phyloP scores from a whole-genome alignment of 2,797 vertebrate genomes.

The Channa striata region DNA sequence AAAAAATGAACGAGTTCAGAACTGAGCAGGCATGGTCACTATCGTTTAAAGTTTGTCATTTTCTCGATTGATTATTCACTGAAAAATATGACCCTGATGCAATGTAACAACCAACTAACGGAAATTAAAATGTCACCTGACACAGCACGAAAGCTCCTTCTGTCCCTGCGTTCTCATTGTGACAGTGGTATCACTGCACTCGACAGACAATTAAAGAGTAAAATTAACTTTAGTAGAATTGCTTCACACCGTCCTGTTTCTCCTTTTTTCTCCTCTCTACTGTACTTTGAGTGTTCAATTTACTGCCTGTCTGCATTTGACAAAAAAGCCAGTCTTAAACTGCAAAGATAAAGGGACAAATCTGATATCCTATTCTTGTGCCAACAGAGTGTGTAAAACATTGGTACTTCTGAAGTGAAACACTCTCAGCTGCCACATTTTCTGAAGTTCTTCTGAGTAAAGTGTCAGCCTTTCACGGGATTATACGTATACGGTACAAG shows the following conservation, averaged over 20 bases:
- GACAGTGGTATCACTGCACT: conserved; percentile 5
- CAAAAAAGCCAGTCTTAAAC: conserved; percentile 58
- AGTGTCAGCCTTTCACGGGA: conserved; percentile 19
- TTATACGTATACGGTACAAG: neutral
- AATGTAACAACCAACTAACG: conserved; percentile 7
- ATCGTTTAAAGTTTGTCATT: conserved; percentile 13
- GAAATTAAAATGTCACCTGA: conserved; percentile 1
- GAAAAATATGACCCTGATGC: conserved; percentile 13
- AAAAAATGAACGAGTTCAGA: neutral
- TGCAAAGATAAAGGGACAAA: conserved; percentile 56
- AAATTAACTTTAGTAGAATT: conserved; percentile 12
- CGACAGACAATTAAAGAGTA: conserved; percentile 5
- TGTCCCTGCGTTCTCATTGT: neutral
- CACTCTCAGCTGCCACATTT: conserved; percentile 24
- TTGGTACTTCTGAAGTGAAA: conserved; percentile 45
- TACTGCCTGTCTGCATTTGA: conserved; percentile 73
- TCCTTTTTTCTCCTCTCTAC: conserved; percentile 34
- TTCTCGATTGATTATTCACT: neutral
- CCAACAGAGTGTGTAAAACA: conserved; percentile 57
- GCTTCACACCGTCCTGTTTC: conserved; percentile 20
- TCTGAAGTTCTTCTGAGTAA: conserved; percentile 21
- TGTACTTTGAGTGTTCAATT: conserved; percentile 68
- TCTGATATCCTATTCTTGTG: conserved; percentile 48
- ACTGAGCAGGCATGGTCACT: neutral
- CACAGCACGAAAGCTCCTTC: neutral